Base-by-base conservation (phyloP, 2,797 vertebrate genomes). In the Tinamus major region DNA sequence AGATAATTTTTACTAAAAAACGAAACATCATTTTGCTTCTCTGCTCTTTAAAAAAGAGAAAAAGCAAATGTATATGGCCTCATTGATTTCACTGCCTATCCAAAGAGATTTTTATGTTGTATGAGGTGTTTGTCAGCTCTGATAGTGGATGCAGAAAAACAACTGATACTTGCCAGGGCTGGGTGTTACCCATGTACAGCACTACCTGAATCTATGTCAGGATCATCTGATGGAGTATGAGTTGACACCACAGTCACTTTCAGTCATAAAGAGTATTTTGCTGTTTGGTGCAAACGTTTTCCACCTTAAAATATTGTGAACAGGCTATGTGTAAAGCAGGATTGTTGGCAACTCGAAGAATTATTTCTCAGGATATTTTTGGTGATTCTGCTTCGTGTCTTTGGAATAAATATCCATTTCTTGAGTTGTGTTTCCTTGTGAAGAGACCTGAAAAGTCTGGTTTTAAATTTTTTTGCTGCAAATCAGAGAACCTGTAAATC, bases 381-480 rank as follows among this genome's bases (percentile, higher is more conserved):
- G 29, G 53, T 19, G 6, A 19, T 56, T 56, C 9, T 56, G 53
- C 53, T 29, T 56, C n/a, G 9, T 19, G 53, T 31, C 53, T 56
- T 56, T 56, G 53, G 26, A 81, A 64, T 77, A 84, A 77, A 79
- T 85, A 67, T 15, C 0, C 27, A 33, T 62, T 37, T 27, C 55
- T 29, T 51, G 42, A 94, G 4, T 27, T 74, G 13, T 37, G 35
- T 29, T 48, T n/a, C 2, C 7, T 67, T 84, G 24, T 77, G 67
- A 86, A 92, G 93, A 55, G 11, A 77, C 70, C 29, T 39, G 31
- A 81, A 79, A 84, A 86, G 87, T 74, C 7, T 58, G 39, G 71
- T 90, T 93, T 79, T 63, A 88, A 88, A 92, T 39, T 13, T 33
- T 89, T 92, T 85, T 85, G 2, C 33, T 71, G 49, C 46, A 92